Base-by-base conservation (phyloP, 2,797 vertebrate genomes). In the Acrossocheilus fasciatus region DNA sequence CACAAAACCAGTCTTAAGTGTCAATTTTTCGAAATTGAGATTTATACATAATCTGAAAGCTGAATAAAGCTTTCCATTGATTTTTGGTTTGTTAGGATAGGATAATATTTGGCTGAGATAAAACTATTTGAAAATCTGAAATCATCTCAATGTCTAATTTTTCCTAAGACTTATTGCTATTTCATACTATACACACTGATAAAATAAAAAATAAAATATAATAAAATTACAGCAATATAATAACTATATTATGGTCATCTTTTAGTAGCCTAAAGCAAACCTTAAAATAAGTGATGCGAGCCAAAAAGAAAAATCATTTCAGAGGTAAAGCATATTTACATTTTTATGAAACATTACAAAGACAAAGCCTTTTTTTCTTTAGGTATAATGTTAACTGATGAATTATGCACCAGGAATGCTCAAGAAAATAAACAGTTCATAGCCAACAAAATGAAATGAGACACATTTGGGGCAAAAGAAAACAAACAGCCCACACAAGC, bases 401-500 rank as follows among this genome's bases (percentile, higher is more conserved):
- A 54, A 76, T 39, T 36, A 52, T 76, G 30, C 11, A 54, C 30
- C 50, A 39, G 18, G 11, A 57, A 57, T 75, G 23, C 3, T 68
- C 7, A 66, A 66, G 9, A 77, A 78, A 30, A 39, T n/a, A 84
- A 68, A 77, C 18, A 23, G 30, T 23, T 54, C 20, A 54, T 52
- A 52, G 4, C 17, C 15, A 39, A 84, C 14, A 54, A 39, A 54
- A 68, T 54, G 14, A 26, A 84, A 84, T 6, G 15, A 76, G 59
- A 52, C 15, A 68, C 47, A 52, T 36, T 10, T 36, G 30, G 91
- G 92, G 90, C 91, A 91, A 92, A 93, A 92, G 90, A 90, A 91
- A 89, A 91, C 92, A 82, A 88, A 92, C 91, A 91, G 92, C 91
- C 88, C 92, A 82, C 72, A 47, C 68, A 73, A 41, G 59, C 59